Evolutionary conservation across 2,113 vertebrate genomes (phyloP), one percentile per base, ranked within the genome.

Genomic region (Nematolebias whitei): DNA sequence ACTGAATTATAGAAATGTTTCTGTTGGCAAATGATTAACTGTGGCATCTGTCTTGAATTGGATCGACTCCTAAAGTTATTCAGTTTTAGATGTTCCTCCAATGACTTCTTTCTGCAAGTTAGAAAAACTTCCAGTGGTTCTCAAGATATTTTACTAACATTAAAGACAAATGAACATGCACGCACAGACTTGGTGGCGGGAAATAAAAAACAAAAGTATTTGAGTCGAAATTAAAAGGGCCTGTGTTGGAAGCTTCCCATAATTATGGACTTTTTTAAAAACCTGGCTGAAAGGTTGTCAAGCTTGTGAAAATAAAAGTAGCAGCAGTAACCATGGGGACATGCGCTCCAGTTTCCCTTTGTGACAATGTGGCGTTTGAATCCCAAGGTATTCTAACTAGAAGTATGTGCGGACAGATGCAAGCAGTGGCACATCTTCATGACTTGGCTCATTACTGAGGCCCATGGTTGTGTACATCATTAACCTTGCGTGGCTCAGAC

Each of bases 401-500:
- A 64, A 73, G 44, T 84, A 68, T 73, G 65, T 55, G 51, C 13
- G 43, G 67, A 74, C 78, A 65, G 53, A 51, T 68, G 67, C 73
- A 60, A 80, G 79, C 78, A 29, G 71, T 63, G 43, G 70, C 75
- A 78, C 79, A 66, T 82, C 64, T 75, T 79, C 72, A 84, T 76
- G 82, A 85, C 77, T 71, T 24, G 68, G 78, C 80, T 90, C 86
- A 89, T 90, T 91, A 91, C 70, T 32, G 80, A 68, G 70, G 39
- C 79, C 77, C 71, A 66, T 44, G 58, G 88, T 87, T 87, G 74
- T 90, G 90, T 88, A 84, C 87, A 86, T 87, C 88, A 89, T 92
- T 92, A 93, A 93, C 92, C 91, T 92, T 91, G 91, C 78, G 63
- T 90, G 79, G 74, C 88, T 89, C 80, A 85, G 84, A 89, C 87